A percentile compares a stretch with the other conserved stretches of the same genome.
Evolutionary conservation across 2,113 vertebrate genomes (phyloP).

Genomic region (Antechinus stuartii): DNA sequence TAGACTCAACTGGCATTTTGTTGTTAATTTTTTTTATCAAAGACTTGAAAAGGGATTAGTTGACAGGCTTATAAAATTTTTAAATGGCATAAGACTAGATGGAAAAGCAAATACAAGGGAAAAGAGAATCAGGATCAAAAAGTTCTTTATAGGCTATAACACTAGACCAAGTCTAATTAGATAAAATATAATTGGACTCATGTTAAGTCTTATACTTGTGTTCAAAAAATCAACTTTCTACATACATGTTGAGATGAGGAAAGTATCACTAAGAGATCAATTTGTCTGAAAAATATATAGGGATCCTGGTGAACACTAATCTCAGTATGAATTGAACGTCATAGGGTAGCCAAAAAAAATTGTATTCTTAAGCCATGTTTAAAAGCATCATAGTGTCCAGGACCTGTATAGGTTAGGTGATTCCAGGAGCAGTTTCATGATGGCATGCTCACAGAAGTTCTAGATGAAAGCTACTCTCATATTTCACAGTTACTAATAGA

Average conservation of each 20-base stretch:
- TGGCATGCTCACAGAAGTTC: background rate
- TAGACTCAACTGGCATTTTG: background rate
- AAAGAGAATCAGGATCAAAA: background rate
- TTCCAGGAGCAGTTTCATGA: background rate
- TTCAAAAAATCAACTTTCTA: background rate
- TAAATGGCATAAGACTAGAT: background rate
- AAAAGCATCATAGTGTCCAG: background rate
- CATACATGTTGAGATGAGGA: background rate
- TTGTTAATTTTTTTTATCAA: background rate
- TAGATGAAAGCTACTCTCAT: background rate
- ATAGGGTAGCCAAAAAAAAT: background rate
- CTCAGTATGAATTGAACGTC: background rate
- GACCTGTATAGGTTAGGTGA: background rate
- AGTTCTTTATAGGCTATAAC: background rate
- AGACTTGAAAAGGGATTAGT: background rate
- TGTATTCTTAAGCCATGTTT: background rate
- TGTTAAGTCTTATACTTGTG: background rate
- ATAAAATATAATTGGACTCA: background rate
- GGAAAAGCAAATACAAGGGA: background rate
- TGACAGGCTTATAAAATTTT: background rate
- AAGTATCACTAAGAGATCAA: background rate
- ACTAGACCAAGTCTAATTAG: background rate
- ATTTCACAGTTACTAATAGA: background rate
- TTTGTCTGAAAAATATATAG: background rate
- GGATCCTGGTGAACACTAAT: background rate